A percentile compares a stretch with the other conserved stretches of the same genome.
phyloP scores from a whole-genome alignment of 2,797 vertebrate genomes.

The Mycteria americana region DNA sequence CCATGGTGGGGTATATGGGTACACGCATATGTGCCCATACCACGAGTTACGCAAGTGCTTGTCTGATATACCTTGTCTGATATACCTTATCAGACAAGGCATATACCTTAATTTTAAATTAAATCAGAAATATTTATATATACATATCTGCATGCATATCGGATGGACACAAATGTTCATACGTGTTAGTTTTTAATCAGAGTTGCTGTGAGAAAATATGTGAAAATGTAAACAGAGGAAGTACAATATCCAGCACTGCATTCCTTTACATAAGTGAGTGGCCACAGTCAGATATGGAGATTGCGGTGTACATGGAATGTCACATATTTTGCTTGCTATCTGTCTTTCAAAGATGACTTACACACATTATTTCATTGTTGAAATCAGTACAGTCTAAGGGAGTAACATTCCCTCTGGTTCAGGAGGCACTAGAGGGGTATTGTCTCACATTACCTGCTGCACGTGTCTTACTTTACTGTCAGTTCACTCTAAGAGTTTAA shows the following conservation, averaged over 20 bases:
- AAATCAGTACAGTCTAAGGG: not conserved
- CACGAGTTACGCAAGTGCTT: not conserved
- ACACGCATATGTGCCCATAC: not conserved
- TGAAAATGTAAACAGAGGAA: not conserved
- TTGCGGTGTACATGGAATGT: not conserved
- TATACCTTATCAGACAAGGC: no score
- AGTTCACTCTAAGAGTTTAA: not conserved
- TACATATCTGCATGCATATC: not conserved
- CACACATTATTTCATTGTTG: not conserved
- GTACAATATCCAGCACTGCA: not conserved
- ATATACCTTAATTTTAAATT: no score
- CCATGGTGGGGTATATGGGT: not conserved
- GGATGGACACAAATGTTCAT: not conserved
- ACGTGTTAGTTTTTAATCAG: not conserved
- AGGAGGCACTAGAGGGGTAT: not conserved
- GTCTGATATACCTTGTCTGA: not conserved
- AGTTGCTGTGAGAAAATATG: not conserved
- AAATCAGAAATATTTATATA: not conserved
- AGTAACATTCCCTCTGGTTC: not conserved
- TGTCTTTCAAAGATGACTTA: not conserved
- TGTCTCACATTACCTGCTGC: not conserved
- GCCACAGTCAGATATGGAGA: fast-evolving
- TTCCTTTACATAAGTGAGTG: not conserved
- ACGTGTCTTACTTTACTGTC: not conserved
- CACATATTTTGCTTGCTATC: not conserved